Evolutionary conservation across 2,888 invertebrate species (phyloP).

Genomic region (Ectemnius cavifrons): DNA sequence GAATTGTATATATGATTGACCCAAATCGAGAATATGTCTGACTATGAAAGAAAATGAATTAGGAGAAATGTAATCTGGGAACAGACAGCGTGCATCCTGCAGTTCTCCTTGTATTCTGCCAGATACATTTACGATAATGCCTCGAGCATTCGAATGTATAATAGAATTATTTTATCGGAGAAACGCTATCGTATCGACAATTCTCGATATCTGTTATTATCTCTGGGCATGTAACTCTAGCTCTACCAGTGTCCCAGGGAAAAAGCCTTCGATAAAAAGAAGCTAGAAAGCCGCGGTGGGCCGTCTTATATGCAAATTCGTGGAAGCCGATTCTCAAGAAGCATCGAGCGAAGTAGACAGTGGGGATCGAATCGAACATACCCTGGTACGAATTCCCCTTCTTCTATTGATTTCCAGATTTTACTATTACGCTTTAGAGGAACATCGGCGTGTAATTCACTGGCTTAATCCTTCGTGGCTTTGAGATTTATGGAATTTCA

Average conservation of each 20-base stretch:
- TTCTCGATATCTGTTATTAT: conserved; percentile 38
- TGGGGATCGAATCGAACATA: conserved; percentile 33
- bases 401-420: conserved; percentile 1
- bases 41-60: too few relatives aligned
- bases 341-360: conserved; percentile 32
- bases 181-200: conserved; percentile 7
- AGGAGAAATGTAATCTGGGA: too few relatives aligned
- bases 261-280: conserved; percentile 36
- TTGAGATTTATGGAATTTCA: too few relatives aligned
- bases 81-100: too few relatives aligned
- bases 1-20: too few relatives aligned
- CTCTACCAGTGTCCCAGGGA: conserved; percentile 11
- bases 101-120: too few relatives aligned
- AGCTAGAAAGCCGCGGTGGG: conserved; percentile 41
- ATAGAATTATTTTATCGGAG: not conserved
- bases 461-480: not conserved
- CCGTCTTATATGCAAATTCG: conserved; percentile 58
- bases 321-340: conserved; percentile 30
- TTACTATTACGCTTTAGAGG: not conserved
- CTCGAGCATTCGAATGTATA: not conserved
- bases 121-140: too few relatives aligned
- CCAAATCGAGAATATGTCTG: too few relatives aligned
- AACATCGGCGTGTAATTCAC: not conserved
- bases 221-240: conserved; percentile 17
- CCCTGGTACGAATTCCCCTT: conserved; percentile 5